Evolutionary conservation across 2,888 invertebrate genomes (phyloP), one percentile per base, ranked within the genome.

Genomic region (Hirtodrosophila duncani): DNA sequence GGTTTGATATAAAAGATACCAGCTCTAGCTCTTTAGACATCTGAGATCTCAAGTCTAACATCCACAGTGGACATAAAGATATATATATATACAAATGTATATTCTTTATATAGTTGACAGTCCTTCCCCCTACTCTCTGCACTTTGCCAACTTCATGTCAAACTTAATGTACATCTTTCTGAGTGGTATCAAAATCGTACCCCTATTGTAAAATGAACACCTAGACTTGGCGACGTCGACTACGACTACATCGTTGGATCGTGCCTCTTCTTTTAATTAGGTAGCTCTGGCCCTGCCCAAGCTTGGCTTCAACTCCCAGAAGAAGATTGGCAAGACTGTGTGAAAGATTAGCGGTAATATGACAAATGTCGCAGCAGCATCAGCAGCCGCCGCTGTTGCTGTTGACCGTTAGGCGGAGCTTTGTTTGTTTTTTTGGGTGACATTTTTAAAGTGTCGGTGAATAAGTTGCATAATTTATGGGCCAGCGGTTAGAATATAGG

Each of bases 281-380:
- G 45, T 58, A 63, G 38, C 69, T 50, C 48, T 36, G 39, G 7
- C 39, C 44, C 39, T 36, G 38, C 45, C 26, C 14, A 30, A 53
- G 18, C 30, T 24, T 24, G 27, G 24, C 18, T n/a, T 24, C 30
- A 39, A 42, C 11, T 18, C 9, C 48, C 7, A 26, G 23, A 55
- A 43, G 18, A 30, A 36, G 55, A 45, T 48, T 62, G 52, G 41
- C 61, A 60, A 50, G 42, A 27, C 31, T 33, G 61, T 81, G 81
- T 48, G 58, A 65, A 48, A 70, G 71, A 81, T 78, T 66, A 78
- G 75, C 67, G 70, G 57, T 59, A 59, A 55, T 55, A 52, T 58
- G 64, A 56, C 60, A 58, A 41, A 58, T 42, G 46, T 52, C 36
- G n/a, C n/a, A n/a, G n/a, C n/a, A n/a, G n/a, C n/a, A n/a, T n/a